Percentiles rank a stretch among this genome's conserved stretches.
Conservation (phyloP, 2,113 vertebrate genomes). For the Antennarius striatus region DNA sequence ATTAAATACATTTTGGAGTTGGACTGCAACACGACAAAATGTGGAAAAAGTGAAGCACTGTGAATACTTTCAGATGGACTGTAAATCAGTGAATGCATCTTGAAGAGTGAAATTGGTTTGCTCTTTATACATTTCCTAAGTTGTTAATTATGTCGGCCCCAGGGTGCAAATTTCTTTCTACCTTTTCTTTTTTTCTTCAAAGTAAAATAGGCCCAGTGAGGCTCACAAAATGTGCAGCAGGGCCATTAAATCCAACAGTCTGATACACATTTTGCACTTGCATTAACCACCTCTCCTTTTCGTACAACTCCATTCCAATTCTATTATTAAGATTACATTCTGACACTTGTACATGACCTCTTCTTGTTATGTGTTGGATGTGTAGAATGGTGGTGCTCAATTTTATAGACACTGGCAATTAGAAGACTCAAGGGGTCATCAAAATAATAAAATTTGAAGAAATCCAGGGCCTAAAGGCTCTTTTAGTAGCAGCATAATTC, state of each 20-base stretch:
- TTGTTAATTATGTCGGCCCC: neutral
- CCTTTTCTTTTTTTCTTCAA: neutral
- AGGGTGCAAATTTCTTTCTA: neutral
- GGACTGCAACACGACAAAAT: no score
- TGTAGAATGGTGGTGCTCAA: no score
- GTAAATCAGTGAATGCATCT: neutral
- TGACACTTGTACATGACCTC: no score
- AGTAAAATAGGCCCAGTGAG: neutral
- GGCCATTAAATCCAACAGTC: neutral
- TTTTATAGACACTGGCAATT: neutral
- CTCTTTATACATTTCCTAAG: neutral
- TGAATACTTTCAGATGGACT: no score
- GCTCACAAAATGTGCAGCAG: neutral
- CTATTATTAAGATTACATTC: no score
- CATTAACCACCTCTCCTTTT: no score
- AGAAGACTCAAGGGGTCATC: conserved; percentile 16
- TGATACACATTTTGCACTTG: neutral
- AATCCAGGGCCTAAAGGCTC: conserved; percentile 4
- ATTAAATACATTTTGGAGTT: no score
- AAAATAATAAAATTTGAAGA: conserved; percentile 20
- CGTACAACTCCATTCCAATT: no score
- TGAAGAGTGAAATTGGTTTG: conserved; percentile 18
- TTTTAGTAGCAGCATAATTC: conserved; percentile 28
- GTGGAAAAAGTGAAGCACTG: no score
- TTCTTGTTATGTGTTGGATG: no score